Conservation (phyloP, 2,113 vertebrate species). For the Collichthys lucidus region DNA sequence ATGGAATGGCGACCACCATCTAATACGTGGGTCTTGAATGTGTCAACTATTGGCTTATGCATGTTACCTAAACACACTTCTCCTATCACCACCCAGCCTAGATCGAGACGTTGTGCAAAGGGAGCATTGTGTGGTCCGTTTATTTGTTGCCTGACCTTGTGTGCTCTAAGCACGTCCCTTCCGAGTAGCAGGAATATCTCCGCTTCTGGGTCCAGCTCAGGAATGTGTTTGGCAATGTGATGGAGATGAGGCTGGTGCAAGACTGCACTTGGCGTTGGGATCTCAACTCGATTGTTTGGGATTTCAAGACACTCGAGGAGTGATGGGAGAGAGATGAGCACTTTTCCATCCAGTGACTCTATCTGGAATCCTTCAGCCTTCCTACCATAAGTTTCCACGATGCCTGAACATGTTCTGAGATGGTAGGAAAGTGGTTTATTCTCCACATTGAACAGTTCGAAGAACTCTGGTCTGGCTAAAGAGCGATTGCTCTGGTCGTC, state of each 20-base stretch:
- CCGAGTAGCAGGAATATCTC: too few species aligned
- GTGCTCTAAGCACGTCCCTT: too few species aligned
- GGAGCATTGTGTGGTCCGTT: too few species aligned
- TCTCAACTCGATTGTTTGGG: background rate
- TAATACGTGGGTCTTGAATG: slow-evolving; percentile 5
- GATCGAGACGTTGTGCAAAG: too few species aligned
- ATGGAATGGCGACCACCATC: slow-evolving; percentile 1
- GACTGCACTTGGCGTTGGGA: slow-evolving; percentile 10
- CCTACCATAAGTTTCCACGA: background rate
- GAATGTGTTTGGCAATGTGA: slow-evolving; percentile 4
- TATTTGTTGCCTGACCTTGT: too few species aligned
- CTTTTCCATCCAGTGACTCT: slow-evolving; percentile 11
- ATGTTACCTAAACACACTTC: slow-evolving; percentile 17
- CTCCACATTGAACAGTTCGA: background rate
- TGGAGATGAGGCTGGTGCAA: slow-evolving; percentile 31
- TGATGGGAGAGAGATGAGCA: too few species aligned
- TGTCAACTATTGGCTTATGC: slow-evolving; percentile 24
- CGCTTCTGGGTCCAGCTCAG: too few species aligned
- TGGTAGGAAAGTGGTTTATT: background rate
- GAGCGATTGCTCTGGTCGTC: slow-evolving; percentile 22
- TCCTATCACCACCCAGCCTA: too few species aligned
- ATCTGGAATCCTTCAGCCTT: slow-evolving; percentile 7
- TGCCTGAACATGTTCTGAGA: slow-evolving; percentile 1
- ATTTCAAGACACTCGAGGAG: slow-evolving; percentile 31
- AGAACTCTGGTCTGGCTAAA: background rate